Evolutionary conservation across 2,888 invertebrate species (phyloP).

Genomic region (Vannuccia rotundouncinata): DNA sequence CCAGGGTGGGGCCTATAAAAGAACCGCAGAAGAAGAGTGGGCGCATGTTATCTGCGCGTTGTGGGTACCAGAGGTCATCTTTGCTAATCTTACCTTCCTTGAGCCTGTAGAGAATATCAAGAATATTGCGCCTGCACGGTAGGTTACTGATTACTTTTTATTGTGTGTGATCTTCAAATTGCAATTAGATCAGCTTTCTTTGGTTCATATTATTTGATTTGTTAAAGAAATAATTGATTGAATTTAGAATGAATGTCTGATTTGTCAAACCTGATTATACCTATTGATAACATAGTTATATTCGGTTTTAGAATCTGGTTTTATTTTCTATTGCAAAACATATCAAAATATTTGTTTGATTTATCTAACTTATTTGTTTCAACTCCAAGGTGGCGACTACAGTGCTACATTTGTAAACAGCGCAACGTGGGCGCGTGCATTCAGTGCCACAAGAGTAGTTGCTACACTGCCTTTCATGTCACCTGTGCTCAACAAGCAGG

Average conservation of each 20-base stretch:
- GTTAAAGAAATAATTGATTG: too few species aligned
- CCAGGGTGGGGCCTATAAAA: slow-evolving; percentile 95
- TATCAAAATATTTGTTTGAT: too few species aligned
- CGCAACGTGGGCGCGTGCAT: slow-evolving; percentile 80
- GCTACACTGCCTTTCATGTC: slow-evolving; percentile 95
- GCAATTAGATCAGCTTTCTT: too few species aligned
- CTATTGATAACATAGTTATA: too few species aligned
- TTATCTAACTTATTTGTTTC: too few species aligned
- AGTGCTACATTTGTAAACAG: slow-evolving; percentile 82
- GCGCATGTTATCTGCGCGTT: slow-evolving; percentile 96
- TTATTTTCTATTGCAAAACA: too few species aligned
- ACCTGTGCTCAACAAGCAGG: slow-evolving; percentile 93
- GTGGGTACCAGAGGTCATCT: slow-evolving; percentile 90
- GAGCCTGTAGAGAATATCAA: slow-evolving; percentile 96
- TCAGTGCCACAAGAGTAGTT: slow-evolving; percentile 90
- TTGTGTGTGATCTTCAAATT: background rate
- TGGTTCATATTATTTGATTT: too few species aligned
- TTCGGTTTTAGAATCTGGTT: too few species aligned
- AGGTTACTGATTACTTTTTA: background rate
- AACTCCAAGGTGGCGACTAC: slow-evolving; percentile 82
- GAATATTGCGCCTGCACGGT: slow-evolving; percentile 82
- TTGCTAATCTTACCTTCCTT: slow-evolving; percentile 65
- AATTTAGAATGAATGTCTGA: too few species aligned
- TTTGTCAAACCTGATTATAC: too few species aligned
- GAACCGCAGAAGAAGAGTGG: slow-evolving; percentile 89